Percentiles rank a stretch among this genome's conserved stretches.
These are phyloP conservation scores for Tachina grossa DNA, from an alignment of 2,888 invertebrate species.

Conservation along the genomic window DNA sequence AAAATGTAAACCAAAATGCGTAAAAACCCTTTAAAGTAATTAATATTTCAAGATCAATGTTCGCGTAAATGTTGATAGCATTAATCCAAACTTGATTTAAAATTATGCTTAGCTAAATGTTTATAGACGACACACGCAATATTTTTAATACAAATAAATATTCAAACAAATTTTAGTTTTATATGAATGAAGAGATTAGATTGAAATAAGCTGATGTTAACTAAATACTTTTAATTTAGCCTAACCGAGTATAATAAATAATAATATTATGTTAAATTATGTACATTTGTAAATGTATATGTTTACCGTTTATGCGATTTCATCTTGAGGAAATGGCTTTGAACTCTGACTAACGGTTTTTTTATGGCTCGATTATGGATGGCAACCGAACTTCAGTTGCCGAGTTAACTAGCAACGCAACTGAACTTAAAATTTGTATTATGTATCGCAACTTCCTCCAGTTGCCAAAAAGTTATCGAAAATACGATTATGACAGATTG, in stretches of 20 bases:
- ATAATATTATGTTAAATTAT: too few relatives aligned
- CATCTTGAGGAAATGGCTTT: neutral
- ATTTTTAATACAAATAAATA: neutral
- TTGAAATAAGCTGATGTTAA: neutral
- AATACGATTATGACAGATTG: too few relatives aligned
- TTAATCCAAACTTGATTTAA: slow-evolving; percentile 59
- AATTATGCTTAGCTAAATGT: slow-evolving; percentile 15
- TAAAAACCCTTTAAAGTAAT: neutral
- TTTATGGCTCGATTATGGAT: too few relatives aligned
- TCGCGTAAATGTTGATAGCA: slow-evolving; percentile 53
- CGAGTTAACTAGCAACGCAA: too few relatives aligned
- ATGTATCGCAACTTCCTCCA: too few relatives aligned
- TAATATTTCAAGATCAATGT: slow-evolving; percentile 62
- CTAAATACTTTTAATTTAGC: neutral
- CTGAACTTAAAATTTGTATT: too few relatives aligned
- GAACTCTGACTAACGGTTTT: neutral
- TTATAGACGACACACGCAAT: neutral
- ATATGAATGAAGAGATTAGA: neutral
- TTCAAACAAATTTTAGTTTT: neutral
- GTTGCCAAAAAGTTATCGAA: too few relatives aligned
- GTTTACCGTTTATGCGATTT: neutral
- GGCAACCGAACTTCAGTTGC: too few relatives aligned
- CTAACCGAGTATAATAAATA: too few relatives aligned
- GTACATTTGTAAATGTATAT: neutral
- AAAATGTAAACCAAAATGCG: neutral